phyloP scores from a whole-genome alignment of 2,797 vertebrate genomes.

The Jordanella pulchra region DNA sequence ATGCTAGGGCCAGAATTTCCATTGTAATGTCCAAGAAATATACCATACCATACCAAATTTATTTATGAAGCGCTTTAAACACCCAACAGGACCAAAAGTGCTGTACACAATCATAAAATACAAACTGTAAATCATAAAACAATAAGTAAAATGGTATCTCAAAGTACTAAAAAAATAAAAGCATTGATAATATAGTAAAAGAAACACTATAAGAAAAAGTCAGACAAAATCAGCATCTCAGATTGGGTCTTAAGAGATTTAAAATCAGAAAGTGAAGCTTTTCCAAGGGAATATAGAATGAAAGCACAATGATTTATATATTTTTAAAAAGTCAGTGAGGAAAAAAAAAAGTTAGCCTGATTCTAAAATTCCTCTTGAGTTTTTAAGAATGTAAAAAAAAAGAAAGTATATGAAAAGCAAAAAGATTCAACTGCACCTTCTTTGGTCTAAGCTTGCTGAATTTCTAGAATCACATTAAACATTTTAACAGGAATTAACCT shows the following conservation, averaged over 20 bases:
- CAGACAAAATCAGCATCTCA: too few species aligned
- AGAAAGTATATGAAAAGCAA: constrained; percentile 12
- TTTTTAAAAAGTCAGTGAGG: neutral
- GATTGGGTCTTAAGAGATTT: too few species aligned
- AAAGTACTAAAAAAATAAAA: too few species aligned
- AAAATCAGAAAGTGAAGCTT: too few species aligned
- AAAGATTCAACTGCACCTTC: constrained; percentile 3
- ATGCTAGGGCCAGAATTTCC: neutral
- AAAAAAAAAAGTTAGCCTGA: neutral
- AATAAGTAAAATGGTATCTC: too few species aligned
- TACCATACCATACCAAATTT: too few species aligned
- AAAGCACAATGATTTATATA: neutral
- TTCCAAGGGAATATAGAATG: neutral
- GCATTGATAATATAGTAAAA: too few species aligned
- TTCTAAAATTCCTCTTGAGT: neutral
- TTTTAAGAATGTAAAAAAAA: neutral
- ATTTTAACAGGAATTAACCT: constrained; percentile 43
- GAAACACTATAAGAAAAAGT: too few species aligned
- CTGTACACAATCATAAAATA: too few species aligned
- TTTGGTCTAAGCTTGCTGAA: neutral
- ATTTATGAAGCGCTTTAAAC: too few species aligned
- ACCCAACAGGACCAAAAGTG: too few species aligned
- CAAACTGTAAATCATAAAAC: too few species aligned
- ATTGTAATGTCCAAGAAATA: neutral
- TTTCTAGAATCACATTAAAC: constrained; percentile 23